Percentiles rank a stretch among this genome's conserved stretches.
Evolutionary conservation across 2,888 invertebrate genomes (phyloP).

Genomic region (Synanthedon myopaeformis): DNA sequence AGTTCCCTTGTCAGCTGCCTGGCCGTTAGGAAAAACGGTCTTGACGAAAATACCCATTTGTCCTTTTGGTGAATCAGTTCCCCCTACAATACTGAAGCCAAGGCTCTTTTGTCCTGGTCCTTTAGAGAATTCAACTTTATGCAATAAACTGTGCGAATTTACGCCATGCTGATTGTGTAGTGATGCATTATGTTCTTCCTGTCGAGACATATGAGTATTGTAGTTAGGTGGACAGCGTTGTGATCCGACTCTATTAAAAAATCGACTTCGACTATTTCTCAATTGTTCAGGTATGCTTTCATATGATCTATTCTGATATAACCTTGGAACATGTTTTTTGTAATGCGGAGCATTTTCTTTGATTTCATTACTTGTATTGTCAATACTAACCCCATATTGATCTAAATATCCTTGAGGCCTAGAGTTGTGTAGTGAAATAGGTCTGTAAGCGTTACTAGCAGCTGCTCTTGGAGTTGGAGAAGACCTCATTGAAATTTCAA

Average conservation of each 20-base stretch:
- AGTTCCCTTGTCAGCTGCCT: conserved; percentile 86
- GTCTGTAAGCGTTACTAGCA: conserved; percentile 48
- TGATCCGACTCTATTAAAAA: conserved; percentile 58
- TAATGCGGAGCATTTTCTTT: conserved; percentile 59
- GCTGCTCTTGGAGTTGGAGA: conserved; percentile 36
- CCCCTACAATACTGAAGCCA: conserved; percentile 92
- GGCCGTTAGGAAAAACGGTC: conserved; percentile 87
- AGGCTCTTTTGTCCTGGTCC: conserved; percentile 86
- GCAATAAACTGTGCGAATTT: conserved; percentile 42
- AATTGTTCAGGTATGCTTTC: conserved; percentile 64
- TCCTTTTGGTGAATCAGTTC: conserved; percentile 87
- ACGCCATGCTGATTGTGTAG: conserved; percentile 33
- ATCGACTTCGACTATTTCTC: conserved; percentile 50
- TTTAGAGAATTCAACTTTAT: conserved; percentile 79
- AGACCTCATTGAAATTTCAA: conserved; percentile 56
- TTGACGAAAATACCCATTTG: conserved; percentile 91
- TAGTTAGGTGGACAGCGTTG: conserved; percentile 49
- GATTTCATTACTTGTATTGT: conserved; percentile 47
- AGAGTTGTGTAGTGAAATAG: conserved; percentile 55
- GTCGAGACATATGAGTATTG: conserved; percentile 36
- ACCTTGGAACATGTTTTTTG: conserved; percentile 51
- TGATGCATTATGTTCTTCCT: conserved; percentile 36
- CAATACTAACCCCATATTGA: conserved; percentile 33
- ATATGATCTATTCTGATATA: conserved; percentile 60
- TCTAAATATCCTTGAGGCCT: conserved; percentile 33